Evolutionary conservation across 53 echinoderm and acorn worm species (phyloP), one percentile per base, ranked within the genome.

Genomic region (Arbacia lixula): DNA sequence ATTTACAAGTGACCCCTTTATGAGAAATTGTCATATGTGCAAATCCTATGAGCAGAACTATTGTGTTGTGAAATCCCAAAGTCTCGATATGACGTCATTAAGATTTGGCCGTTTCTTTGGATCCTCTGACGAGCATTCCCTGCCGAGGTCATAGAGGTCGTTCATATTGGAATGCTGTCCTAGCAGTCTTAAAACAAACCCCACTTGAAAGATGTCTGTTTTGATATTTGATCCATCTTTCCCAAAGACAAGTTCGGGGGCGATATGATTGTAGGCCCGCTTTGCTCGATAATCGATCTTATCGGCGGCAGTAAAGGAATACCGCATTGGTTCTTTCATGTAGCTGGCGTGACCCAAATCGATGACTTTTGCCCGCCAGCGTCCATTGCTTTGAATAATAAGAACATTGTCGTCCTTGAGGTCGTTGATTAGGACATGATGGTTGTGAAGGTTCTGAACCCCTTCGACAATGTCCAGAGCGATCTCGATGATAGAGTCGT

Each of bases 391-490:
- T 14, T 37, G 36, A 10, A 36, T 66, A 1, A 66, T 66, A 19
- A 66, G 10, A 38, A 66, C 38, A 38, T 66, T 66, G 38, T 66
- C 66, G 38, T 37, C 38, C 24, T 66, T 66, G 1, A 66, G 66
- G 21, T 66, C 66, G 38, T 66, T 66, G 66, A 66, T 66, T 10
- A 66, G 66, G 6, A 36, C 14, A n/a, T 24, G 36, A 11, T 20
- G 37, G 36, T 66, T 38, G 38, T 66, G 66, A 36, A 66, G 11
- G 22, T 19, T 22, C 22, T 27, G 20, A n/a, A 66, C 21, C 11
- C 66, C 66, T 66, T 66, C 66, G 66, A 36, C 66, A 38, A 66
- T 38, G 5, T 66, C 66, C 36, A 21, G 20, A 66, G 66, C 66
- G 38, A 66, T 66, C 37, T 37, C 8, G 9, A 66, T 36, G 36